Conservation (phyloP, 2,888 invertebrate genomes). For the Apotomis turbidana region DNA sequence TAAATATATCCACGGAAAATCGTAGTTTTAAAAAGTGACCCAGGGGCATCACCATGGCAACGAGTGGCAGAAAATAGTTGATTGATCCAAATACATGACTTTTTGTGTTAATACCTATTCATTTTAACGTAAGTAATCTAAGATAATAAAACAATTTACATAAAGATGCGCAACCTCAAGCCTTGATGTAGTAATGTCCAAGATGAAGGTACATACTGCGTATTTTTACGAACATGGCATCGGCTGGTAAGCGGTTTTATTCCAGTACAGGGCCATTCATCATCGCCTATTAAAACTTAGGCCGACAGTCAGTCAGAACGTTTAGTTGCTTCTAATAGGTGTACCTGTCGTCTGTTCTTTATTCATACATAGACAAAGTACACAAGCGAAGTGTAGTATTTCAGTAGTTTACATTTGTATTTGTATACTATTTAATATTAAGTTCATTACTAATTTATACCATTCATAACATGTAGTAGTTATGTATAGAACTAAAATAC, state of each 20-base stretch:
- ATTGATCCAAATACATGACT: too few species aligned
- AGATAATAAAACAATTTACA: background rate
- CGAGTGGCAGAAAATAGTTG: too few species aligned
- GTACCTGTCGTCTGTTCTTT: background rate
- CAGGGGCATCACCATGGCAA: too few species aligned
- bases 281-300: slow-evolving; percentile 30
- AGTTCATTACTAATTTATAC: too few species aligned
- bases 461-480: too few species aligned
- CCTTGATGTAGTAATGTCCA: background rate
- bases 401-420: background rate
- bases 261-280: slow-evolving; percentile 33
- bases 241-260: slow-evolving; percentile 17
- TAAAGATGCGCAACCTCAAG: background rate
- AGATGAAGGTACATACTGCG: background rate
- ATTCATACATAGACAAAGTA: background rate
- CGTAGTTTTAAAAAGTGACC: too few species aligned
- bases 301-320: slow-evolving; percentile 13
- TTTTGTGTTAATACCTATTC: too few species aligned
- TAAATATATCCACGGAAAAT: too few species aligned
- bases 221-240: slow-evolving; percentile 3
- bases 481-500: too few species aligned
- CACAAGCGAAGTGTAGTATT: background rate
- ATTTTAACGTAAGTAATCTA: too few species aligned
- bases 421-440: background rate
- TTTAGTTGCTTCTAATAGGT: slow-evolving; percentile 18